A percentile compares a stretch with the other conserved stretches of the same genome.
These are phyloP conservation scores for Halcyon chelicuti DNA, from an alignment of 2,797 vertebrate species.

Conservation along the genomic window DNA sequence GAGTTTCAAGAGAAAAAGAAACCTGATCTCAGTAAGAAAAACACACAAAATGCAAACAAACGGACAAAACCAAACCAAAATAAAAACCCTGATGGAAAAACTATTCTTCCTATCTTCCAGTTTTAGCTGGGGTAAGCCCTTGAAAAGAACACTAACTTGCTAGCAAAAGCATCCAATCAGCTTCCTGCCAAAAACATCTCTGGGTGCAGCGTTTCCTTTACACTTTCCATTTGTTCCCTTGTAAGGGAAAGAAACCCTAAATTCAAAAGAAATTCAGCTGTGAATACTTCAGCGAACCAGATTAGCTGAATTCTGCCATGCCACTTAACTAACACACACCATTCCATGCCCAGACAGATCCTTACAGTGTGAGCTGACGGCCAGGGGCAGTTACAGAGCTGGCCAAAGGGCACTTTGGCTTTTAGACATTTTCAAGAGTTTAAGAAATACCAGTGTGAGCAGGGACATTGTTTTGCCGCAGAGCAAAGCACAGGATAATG, in stretches of 20 bases:
- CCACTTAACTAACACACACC: neutral
- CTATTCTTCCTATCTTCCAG: neutral
- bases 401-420: neutral
- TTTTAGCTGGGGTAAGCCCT: neutral
- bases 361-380: neutral
- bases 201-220: neutral
- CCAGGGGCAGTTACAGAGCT: neutral
- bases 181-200: neutral
- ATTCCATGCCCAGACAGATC: rapidly evolving
- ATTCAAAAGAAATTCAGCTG: neutral
- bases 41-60: neutral
- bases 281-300: neutral
- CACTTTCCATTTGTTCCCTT: slow-evolving; percentile 2
- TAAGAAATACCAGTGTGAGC: neutral
- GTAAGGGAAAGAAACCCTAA: slow-evolving; percentile 35
- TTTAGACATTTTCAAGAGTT: neutral
- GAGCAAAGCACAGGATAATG: neutral
- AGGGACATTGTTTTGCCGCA: neutral
- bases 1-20: neutral
- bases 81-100: neutral
- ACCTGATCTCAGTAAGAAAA: neutral
- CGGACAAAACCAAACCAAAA: neutral
- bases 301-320: neutral
- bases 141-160: neutral
- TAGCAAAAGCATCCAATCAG: neutral